A percentile compares a stretch with the other conserved stretches of the same genome.
phyloP scores from a whole-genome alignment of 2,888 invertebrate genomes.

The Eueremaeus valkanovi region DNA sequence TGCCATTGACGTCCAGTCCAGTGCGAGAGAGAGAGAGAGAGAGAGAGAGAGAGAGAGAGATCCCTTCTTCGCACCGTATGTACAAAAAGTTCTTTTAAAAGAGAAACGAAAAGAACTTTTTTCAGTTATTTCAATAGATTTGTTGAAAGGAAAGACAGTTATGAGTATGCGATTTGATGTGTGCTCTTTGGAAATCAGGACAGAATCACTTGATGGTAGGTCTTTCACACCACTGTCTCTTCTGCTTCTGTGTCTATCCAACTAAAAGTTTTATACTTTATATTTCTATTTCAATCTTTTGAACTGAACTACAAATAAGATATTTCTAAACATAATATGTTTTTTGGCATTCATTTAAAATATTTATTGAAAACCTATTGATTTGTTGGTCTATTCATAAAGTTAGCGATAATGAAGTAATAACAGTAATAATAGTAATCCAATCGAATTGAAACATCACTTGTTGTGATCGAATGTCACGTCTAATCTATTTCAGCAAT shows the following conservation, averaged over 20 bases:
- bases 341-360: background rate
- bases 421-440: conserved; percentile 20
- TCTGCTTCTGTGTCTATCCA: background rate
- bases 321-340: background rate
- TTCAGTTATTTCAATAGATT: conserved; percentile 12
- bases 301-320: background rate
- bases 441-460: conserved; percentile 3
- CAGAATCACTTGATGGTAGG: background rate
- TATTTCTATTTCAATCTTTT: background rate
- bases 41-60: background rate
- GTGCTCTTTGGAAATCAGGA: background rate
- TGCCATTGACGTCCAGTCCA: background rate
- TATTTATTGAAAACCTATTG: background rate
- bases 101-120: conserved; percentile 19
- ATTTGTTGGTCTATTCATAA: background rate
- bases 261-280: background rate
- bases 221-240: conserved; percentile 6
- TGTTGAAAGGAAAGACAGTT: no score
- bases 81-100: background rate
- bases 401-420: background rate
- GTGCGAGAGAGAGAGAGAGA: no score
- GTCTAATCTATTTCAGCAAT: background rate
- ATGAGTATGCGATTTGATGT: background rate
- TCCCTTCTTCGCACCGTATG: background rate
- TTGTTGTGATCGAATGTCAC: conserved; percentile 14